A percentile compares a stretch with the other conserved stretches of the same genome.
Evolutionary conservation across 2,113 vertebrate genomes (phyloP).

Genomic region (Saimiri boliviensis): DNA sequence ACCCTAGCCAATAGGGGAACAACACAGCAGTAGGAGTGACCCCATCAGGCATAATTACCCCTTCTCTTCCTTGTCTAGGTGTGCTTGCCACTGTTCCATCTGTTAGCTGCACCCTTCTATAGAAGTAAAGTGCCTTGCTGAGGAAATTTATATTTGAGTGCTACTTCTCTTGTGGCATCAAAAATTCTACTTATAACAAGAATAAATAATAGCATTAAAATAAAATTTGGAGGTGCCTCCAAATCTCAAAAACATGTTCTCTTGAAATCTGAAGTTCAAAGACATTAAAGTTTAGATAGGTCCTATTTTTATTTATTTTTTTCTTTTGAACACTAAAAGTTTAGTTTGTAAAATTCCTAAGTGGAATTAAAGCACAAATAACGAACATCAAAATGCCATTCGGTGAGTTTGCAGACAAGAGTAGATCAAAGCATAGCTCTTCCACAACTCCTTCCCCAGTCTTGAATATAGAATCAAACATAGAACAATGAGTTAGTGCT

Average conservation of each 20-base stretch:
- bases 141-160: too few relatives aligned
- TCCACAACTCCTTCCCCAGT: not conserved
- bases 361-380: not conserved
- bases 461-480: not conserved
- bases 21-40: too few relatives aligned
- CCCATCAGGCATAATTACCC: too few relatives aligned
- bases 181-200: too few relatives aligned
- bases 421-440: not conserved
- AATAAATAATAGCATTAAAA: not conserved
- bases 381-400: not conserved
- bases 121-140: too few relatives aligned
- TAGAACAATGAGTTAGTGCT: not conserved
- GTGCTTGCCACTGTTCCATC: too few relatives aligned
- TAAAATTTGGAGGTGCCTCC: not conserved
- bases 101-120: too few relatives aligned
- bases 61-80: too few relatives aligned
- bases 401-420: not conserved
- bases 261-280: not conserved
- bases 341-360: not conserved
- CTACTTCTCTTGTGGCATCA: too few relatives aligned
- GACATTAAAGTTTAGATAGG: not conserved
- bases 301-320: not conserved
- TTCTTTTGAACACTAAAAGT: not conserved
- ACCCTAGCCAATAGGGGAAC: too few relatives aligned
- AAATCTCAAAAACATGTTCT: not conserved